Evolutionary conservation across 64 coral and sea anemone species (phyloP).

Genomic region (Montipora cactus): DNA sequence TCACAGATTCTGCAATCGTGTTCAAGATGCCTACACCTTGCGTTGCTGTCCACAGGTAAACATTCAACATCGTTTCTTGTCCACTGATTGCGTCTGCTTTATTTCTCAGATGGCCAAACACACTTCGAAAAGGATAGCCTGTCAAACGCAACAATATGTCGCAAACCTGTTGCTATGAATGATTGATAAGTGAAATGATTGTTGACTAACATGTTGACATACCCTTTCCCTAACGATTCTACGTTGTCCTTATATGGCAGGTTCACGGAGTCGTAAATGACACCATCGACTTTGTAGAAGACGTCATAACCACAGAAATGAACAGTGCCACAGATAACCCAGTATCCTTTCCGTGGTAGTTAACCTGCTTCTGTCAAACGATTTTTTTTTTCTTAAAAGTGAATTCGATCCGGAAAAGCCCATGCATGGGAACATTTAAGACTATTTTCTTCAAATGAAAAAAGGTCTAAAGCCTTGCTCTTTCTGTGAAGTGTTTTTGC

Average conservation of each 20-base stretch:
- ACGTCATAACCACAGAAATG: slow-evolving; percentile 94
- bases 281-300: slow-evolving; percentile 94
- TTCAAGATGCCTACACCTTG: slow-evolving; percentile 95
- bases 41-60: slow-evolving; percentile 95
- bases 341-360: slow-evolving; percentile 69
- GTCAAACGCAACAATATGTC: no score
- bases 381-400: no score
- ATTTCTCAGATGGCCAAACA: no score
- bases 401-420: no score
- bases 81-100: neutral
- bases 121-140: neutral
- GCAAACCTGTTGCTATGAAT: no score
- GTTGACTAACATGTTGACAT: no score
- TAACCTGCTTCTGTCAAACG: no score
- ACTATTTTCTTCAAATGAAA: no score
- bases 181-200: no score
- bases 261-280: slow-evolving; percentile 95
- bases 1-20: slow-evolving; percentile 90
- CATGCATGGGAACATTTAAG: no score
- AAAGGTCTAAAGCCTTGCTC: no score
- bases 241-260: slow-evolving; percentile 35
- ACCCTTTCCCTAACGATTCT: neutral
- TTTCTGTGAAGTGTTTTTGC: no score
- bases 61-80: neutral
- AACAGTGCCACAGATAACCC: slow-evolving; percentile 99